Evolutionary conservation across 2,888 invertebrate genomes (phyloP), one percentile per base, ranked within the genome.

Genomic region (Sinodicranocentrus sp.): DNA sequence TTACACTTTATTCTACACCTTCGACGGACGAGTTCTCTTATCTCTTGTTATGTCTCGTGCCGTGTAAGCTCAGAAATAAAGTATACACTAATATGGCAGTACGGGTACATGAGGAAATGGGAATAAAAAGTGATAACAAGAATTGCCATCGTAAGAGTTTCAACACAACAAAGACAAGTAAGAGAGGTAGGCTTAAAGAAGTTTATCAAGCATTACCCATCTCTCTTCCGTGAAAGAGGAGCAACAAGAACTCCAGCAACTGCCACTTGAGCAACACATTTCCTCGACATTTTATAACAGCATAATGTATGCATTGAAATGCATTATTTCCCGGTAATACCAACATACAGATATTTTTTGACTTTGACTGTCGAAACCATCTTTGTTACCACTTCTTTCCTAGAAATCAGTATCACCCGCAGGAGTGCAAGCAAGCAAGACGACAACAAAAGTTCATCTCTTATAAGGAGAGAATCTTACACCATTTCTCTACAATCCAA

Each of bases 401-500:
- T 25, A 33, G 82, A 82, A 78, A 59, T 75, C 75, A 54, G 73
- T 44, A 80, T 63, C 72, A 80, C 79, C 72, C 71, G 72, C 54
- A 79, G 80, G 33, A 63, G 52, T 33, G 10, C 57, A 6, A n/a
- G 17, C 23, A 65, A 65, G 33, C 68, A 33, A 33, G 33, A 33
- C 19, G 21, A 43, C 39, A 39, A 26, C 17, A 52, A 52, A 43
- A 19, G 19, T 19, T 19, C 3, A 52, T 10, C 43, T 43, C 43
- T 13, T 10, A 43, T 43, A 43, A 43, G 13, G 43, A 8, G n/a
- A n/a, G n/a, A n/a, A n/a, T n/a, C n/a, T n/a, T 68, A 68, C 39
- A 39, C 6, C 39, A 39, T 39, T 68, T 68, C 33, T 44, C 19
- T 33, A 19, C 17, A 65, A 10, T 33, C 10, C 33, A 33, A 10